Evolutionary conservation across 37 sponge, comb jelly and placozoan genomes (phyloP).

Genomic region (Ianthella basta): DNA sequence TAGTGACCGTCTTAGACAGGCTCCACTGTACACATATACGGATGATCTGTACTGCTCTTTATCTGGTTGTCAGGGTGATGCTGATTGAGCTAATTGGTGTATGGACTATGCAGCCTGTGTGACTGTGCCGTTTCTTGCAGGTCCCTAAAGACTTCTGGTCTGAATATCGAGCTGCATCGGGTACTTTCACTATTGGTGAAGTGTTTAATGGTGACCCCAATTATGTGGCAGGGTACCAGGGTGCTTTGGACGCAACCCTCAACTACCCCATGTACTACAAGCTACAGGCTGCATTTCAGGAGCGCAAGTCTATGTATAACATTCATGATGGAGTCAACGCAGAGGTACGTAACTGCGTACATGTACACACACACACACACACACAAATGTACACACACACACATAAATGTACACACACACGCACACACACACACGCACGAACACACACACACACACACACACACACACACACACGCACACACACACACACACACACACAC

Average conservation of each 20-base stretch:
- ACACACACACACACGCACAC: no score
- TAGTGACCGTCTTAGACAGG: no score
- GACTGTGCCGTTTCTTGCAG: background rate
- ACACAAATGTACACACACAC: no score
- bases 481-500: no score
- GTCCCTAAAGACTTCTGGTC: conserved; percentile 75
- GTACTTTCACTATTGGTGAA: conserved; percentile 75
- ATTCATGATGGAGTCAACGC: conserved; percentile 62
- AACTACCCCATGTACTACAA: conserved; percentile 87
- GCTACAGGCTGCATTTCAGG: conserved; percentile 61
- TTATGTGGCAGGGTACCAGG: conserved; percentile 69
- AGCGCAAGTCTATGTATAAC: conserved; percentile 55
- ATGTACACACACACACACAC: background rate
- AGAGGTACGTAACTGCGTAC: background rate
- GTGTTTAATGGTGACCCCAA: conserved; percentile 68
- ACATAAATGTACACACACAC: no score
- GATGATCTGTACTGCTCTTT: no score
- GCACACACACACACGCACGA: no score
- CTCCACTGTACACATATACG: no score
- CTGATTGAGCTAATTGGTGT: no score
- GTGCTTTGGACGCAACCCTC: conserved; percentile 54
- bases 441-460: no score
- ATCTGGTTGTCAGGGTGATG: no score
- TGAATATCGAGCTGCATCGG: conserved; percentile 62
- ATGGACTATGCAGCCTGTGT: background rate